Evolutionary conservation across 2,797 vertebrate genomes (phyloP).

Genomic region (Hafferia zeledoni): DNA sequence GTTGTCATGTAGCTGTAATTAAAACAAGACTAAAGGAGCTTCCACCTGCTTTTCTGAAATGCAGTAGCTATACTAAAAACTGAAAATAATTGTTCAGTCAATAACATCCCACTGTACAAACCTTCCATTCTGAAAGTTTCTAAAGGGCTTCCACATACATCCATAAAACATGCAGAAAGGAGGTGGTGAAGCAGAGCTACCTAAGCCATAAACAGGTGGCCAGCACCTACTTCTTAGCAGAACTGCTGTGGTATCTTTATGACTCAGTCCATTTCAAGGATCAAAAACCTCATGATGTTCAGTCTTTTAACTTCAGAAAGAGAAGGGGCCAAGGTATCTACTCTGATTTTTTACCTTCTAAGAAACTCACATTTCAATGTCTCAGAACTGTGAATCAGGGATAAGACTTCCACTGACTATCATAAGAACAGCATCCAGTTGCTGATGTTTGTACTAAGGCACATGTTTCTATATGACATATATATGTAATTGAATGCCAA

Average conservation of each 20-base stretch:
- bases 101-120: not conserved
- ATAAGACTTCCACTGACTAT: not conserved
- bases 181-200: not conserved
- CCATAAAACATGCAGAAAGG: not conserved
- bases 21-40: conserved; percentile 14
- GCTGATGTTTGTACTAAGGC: not conserved
- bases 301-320: not conserved
- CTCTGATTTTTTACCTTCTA: not conserved
- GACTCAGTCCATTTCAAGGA: not conserved
- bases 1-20: conserved; percentile 17
- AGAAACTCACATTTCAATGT: not conserved
- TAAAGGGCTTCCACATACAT: not conserved
- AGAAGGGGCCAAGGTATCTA: not conserved
- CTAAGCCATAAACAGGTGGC: not conserved
- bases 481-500: not conserved
- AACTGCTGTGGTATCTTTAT: not conserved
- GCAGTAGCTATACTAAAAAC: not conserved
- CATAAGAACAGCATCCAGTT: not conserved
- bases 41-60: not conserved
- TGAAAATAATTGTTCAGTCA: not conserved
- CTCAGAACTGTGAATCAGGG: not conserved
- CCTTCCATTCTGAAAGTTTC: not conserved
- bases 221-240: not conserved
- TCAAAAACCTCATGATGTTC: not conserved
- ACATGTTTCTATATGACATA: not conserved